Percentiles rank a stretch among this genome's conserved stretches.
These are phyloP conservation scores for Melipona beecheii DNA, from an alignment of 2,888 invertebrate genomes.

Conservation along the genomic window DNA sequence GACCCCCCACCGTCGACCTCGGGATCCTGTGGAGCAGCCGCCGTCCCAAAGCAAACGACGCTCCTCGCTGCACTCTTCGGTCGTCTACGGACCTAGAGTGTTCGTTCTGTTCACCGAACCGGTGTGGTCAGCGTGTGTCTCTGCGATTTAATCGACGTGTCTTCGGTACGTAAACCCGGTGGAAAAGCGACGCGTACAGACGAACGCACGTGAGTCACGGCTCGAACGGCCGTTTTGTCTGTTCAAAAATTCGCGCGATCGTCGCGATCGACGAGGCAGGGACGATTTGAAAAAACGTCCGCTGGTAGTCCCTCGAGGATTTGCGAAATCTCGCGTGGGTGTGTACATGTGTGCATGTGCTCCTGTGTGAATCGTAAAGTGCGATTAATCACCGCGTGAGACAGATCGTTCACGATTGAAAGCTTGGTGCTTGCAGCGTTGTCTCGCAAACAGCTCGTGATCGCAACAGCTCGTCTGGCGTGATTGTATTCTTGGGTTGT, in stretches of 20 bases:
- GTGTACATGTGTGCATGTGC: slow-evolving; percentile 47
- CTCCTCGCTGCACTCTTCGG: slow-evolving; percentile 67
- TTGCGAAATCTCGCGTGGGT: slow-evolving; percentile 54
- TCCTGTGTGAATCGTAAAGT: slow-evolving; percentile 32
- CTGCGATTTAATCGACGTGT: slow-evolving; percentile 60
- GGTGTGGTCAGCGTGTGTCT: slow-evolving; percentile 67
- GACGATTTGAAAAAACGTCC: neutral
- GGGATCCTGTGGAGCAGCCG: slow-evolving; percentile 69
- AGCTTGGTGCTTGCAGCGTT: neutral
- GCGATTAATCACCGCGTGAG: slow-evolving; percentile 43
- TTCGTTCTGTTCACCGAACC: slow-evolving; percentile 60
- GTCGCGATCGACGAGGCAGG: neutral
- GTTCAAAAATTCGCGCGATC: neutral
- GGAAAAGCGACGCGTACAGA: slow-evolving; percentile 1
- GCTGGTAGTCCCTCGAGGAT: slow-evolving; percentile 9
- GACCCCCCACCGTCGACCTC: slow-evolving; percentile 60
- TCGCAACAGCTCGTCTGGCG: neutral
- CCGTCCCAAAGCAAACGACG: slow-evolving; percentile 68
- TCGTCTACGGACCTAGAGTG: slow-evolving; percentile 67
- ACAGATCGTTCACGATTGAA: slow-evolving; percentile 4
- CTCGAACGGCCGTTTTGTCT: neutral
- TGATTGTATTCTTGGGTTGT: neutral
- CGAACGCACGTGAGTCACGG: slow-evolving; percentile 26
- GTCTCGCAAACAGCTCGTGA: slow-evolving; percentile 20
- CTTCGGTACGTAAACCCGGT: slow-evolving; percentile 58